Conservation (phyloP, 2,888 invertebrate species). For the Cerastoderma edule region DNA sequence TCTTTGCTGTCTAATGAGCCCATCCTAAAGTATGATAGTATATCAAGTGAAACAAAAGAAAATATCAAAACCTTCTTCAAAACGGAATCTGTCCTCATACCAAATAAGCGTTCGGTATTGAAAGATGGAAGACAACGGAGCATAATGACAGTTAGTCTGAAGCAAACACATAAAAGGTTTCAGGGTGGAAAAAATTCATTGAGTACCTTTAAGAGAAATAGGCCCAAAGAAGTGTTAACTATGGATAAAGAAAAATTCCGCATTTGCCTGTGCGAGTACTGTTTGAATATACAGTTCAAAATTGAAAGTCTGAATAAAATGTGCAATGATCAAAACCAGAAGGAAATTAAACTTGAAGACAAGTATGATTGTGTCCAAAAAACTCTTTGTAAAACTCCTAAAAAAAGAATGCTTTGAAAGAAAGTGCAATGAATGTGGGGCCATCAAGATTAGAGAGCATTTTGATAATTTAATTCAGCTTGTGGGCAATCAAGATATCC, state of each 20-base stretch:
- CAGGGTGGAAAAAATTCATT: constrained; percentile 6
- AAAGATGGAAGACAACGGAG: background rate
- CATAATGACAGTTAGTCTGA: constrained; percentile 3
- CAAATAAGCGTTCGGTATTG: no score
- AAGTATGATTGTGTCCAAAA: constrained; percentile 5
- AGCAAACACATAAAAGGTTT: constrained; percentile 21
- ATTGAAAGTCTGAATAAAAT: constrained; percentile 7
- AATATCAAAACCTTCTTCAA: background rate
- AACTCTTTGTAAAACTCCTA: constrained; percentile 14
- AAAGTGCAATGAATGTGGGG: constrained; percentile 14
- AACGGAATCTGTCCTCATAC: background rate
- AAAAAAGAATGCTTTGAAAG: constrained; percentile 16
- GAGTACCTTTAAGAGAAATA: constrained; percentile 8
- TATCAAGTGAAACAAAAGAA: background rate
- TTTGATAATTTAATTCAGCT: background rate
- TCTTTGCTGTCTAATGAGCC: background rate
- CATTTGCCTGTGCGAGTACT: constrained; percentile 26
- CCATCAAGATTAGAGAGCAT: constrained; percentile 1
- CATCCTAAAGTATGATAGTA: background rate
- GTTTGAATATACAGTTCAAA: constrained; percentile 24
- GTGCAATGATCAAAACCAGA: constrained; percentile 12
- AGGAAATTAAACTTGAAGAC: constrained; percentile 12
- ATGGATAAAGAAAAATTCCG: constrained; percentile 4
- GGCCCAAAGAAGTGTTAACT: constrained; percentile 24
- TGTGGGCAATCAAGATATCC: background rate